Conservation (phyloP, 2,888 invertebrate species). For the Calliscelio sp. region DNA sequence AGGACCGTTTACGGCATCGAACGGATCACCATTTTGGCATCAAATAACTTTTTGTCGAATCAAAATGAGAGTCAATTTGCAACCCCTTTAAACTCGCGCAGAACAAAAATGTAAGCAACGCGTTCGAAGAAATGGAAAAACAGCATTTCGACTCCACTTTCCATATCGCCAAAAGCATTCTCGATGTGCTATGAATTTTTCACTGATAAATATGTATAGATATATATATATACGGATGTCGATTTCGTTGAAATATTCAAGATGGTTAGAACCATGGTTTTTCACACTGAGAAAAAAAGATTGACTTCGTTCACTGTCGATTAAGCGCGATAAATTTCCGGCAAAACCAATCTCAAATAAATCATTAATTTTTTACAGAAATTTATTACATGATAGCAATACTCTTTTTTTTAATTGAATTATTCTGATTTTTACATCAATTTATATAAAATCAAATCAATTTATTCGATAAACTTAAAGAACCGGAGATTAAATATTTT, state of each 20-base stretch:
- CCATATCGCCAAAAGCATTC: constrained; percentile 63
- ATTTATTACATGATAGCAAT: too few relatives aligned
- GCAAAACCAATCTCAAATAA: constrained; percentile 35
- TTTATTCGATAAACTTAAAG: too few relatives aligned
- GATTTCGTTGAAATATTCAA: constrained; percentile 71
- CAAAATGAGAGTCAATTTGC: constrained; percentile 51
- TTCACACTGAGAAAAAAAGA: constrained; percentile 54
- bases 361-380: constrained; percentile 29
- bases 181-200: constrained; percentile 66
- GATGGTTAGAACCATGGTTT: constrained; percentile 56
- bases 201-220: constrained; percentile 66
- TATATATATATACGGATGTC: constrained; percentile 56
- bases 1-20: constrained; percentile 10
- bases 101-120: constrained; percentile 51
- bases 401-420: too few relatives aligned
- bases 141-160: constrained; percentile 54
- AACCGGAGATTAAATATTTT: too few relatives aligned
- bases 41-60: constrained; percentile 50
- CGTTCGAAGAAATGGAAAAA: constrained; percentile 54
- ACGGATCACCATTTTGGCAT: constrained; percentile 35
- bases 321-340: constrained; percentile 43
- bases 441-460: too few relatives aligned
- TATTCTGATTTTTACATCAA: too few relatives aligned
- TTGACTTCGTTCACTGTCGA: constrained; percentile 50
- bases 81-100: constrained; percentile 34